Base-by-base conservation (phyloP, 2,888 invertebrate genomes). In the Acanthosepion lycidas region DNA sequence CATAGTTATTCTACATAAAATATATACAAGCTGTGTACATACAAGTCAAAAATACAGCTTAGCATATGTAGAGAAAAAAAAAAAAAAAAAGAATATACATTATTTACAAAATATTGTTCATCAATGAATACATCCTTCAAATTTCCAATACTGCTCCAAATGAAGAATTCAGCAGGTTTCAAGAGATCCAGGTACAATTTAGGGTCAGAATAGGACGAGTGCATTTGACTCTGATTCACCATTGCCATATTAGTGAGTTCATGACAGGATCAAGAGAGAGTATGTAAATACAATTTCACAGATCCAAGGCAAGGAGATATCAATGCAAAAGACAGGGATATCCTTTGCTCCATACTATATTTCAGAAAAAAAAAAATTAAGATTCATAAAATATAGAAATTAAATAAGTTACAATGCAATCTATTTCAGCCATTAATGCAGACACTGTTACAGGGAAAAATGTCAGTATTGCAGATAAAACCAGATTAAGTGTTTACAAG, bases 151-250 rank as follows among this genome's bases (percentile, higher is more conserved):
- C 92, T 92, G 53, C 53, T 92, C 92, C 92, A 92, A 51, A 92
- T 51, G 92, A 92, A 92, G 51, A 92, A 92, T 92, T 92, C 92
- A 92, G 92, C 92, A 92, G 92, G 92, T 92, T 92, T 92, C 92
- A 92, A 28, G 49, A 92, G 20, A 92, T 92, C 92, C 48, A 92
- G 49, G 53, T 92, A 92, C 49, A 92, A 51, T n/a, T 92, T 92
- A 2, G 92, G 92, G 51, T 92, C 92, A 51, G 92, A 92, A n/a
- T 92, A 92, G 5, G 92, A 92, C 26, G 92, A 23, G 15, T 49
- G 92, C 92, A 92, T 92, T 28, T 49, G 78, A 28, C 78, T 78
- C 3, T n/a, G 78, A 15, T 78, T 78, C 78, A 78, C 78, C n/a
- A 78, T 12, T 28, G 78, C 78, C n/a, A 78, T 78, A 1, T 28